These are phyloP conservation scores for Tyrannus savana DNA, from an alignment of 2,113 vertebrate species.

Conservation along the genomic window DNA sequence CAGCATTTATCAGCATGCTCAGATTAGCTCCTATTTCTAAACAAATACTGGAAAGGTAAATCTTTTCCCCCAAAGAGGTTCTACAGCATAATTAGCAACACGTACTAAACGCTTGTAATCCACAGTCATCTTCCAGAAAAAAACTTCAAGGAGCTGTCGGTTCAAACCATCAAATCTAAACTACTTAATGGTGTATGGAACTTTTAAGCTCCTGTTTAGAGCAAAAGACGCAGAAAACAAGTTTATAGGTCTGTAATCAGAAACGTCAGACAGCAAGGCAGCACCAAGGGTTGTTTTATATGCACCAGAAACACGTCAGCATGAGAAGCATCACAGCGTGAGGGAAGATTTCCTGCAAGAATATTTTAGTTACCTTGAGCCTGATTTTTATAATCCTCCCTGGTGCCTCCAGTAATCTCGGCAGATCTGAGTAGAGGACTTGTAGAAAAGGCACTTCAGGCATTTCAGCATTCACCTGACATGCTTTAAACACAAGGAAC, in stretches of 20 bases:
- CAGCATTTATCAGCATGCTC: not conserved
- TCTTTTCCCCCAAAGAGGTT: not conserved
- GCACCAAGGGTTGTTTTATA: not conserved
- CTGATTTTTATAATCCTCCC: not conserved
- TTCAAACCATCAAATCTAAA: not conserved
- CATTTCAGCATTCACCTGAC: not conserved
- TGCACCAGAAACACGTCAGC: not conserved
- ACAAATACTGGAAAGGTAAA: not conserved
- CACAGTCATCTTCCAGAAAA: not conserved
- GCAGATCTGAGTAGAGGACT: not conserved
- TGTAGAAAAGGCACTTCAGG: not conserved
- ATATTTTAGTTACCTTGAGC: not conserved
- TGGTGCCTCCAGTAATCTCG: not conserved
- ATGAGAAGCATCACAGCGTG: rapidly evolving
- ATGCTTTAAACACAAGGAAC: not conserved
- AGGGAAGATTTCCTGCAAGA: not conserved
- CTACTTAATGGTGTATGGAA: not conserved
- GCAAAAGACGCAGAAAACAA: not conserved
- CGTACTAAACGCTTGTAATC: not conserved
- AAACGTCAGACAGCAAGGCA: not conserved
- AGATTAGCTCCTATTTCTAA: not conserved
- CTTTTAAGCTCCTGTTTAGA: not conserved
- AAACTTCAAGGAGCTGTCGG: not conserved
- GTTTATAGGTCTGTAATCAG: not conserved
- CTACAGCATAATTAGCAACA: not conserved